Conservation (phyloP, 2,113 vertebrate species). For the Ptyas mucosa region DNA sequence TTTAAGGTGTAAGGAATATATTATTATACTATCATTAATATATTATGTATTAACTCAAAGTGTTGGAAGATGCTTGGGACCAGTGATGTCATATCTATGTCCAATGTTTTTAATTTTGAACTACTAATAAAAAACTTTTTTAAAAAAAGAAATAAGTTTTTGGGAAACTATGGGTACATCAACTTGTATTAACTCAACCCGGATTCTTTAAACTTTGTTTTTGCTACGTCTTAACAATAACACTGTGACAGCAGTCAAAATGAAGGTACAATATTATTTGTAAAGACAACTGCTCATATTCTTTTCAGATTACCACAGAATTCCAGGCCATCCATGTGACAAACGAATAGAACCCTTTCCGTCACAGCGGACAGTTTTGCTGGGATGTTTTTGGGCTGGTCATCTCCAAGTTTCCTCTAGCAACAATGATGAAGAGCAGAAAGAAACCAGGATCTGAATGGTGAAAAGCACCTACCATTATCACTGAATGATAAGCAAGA, state of each 20-base stretch:
- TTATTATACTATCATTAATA: too few species aligned
- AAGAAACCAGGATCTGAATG: not conserved
- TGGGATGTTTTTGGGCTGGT: too few species aligned
- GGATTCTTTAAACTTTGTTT: not conserved
- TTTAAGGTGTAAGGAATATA: too few species aligned
- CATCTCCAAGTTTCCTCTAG: not conserved
- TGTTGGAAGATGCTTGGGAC: too few species aligned
- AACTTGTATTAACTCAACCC: not conserved
- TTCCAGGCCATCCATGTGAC: not conserved
- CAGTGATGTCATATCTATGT: too few species aligned
- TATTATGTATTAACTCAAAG: too few species aligned
- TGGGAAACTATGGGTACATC: not conserved
- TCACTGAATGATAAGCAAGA: too few species aligned
- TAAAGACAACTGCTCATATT: not conserved
- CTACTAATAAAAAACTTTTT: too few species aligned
- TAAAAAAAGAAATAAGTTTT: too few species aligned
- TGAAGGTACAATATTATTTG: not conserved
- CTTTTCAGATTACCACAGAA: not conserved
- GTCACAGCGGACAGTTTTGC: not conserved
- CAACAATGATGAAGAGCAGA: not conserved
- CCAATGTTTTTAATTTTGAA: too few species aligned
- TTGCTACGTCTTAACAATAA: not conserved
- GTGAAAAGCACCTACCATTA: not conserved
- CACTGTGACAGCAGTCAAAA: not conserved
- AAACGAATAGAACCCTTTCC: not conserved